Percentiles rank a stretch among this genome's conserved stretches.
These are phyloP conservation scores for Jordanella pulchra DNA, from an alignment of 2,797 vertebrate genomes.

Conservation along the genomic window DNA sequence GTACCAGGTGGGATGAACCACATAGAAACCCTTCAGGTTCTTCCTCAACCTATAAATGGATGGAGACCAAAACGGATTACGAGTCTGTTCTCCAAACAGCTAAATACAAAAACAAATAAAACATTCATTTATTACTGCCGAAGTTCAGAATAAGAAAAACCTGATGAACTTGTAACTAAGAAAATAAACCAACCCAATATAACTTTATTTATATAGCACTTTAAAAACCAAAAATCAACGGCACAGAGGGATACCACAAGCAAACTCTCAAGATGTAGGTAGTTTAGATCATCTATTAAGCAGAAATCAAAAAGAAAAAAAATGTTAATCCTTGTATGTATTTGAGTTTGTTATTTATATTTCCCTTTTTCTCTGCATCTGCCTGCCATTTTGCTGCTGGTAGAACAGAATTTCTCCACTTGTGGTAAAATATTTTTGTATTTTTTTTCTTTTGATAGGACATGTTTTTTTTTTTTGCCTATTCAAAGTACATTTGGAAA, in stretches of 20 bases:
- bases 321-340: no score
- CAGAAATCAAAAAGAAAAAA: no score
- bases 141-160: not conserved
- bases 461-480: no score
- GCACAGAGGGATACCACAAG: not conserved
- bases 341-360: no score
- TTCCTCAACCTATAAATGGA: slow-evolving; percentile 78
- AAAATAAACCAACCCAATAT: not conserved
- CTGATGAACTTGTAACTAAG: not conserved
- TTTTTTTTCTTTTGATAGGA: no score
- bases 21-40: slow-evolving; percentile 80
- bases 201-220: no score
- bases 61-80: not conserved
- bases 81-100: not conserved
- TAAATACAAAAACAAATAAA: not conserved
- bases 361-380: no score
- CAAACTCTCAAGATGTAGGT: not conserved
- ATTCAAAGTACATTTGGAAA: no score
- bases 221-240: no score
- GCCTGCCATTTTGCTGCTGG: no score
- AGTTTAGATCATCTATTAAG: not conserved
- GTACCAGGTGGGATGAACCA: slow-evolving; percentile 85
- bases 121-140: not conserved
- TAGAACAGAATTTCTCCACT: no score
- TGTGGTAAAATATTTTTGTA: no score